Evolutionary conservation across 53 echinoderm and acorn worm species (phyloP).

Genomic region (Pentamera pediparva): DNA sequence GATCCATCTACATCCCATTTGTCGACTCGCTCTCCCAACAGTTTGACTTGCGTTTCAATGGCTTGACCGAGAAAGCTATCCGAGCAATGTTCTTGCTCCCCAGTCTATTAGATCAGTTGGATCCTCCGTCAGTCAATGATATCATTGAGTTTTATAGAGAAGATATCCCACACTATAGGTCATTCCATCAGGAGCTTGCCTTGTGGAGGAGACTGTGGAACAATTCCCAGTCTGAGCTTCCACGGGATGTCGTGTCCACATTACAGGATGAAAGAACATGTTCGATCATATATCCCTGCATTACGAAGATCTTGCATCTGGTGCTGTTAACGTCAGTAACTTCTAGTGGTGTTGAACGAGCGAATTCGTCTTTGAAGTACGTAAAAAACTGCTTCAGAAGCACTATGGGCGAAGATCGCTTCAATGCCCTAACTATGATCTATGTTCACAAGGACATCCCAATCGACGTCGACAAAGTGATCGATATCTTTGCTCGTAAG

Average conservation of each 20-base stretch:
- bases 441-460: not conserved
- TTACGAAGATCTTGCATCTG: not conserved
- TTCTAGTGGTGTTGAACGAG: not conserved
- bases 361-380: not conserved
- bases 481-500: not conserved
- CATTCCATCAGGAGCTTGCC: too few relatives aligned
- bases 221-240: not conserved
- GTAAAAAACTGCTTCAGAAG: not conserved
- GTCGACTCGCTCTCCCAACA: slow-evolving; percentile 16
- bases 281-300: not conserved
- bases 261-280: not conserved
- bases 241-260: not conserved
- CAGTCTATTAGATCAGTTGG: not conserved
- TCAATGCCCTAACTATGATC: not conserved
- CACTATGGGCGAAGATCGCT: not conserved
- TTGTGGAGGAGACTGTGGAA: not conserved
- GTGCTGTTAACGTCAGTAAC: not conserved
- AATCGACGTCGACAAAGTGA: not conserved
- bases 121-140: not conserved
- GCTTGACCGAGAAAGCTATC: not conserved
- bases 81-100: not conserved
- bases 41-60: slow-evolving; percentile 10
- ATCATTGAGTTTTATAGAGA: not conserved
- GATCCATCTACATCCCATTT: slow-evolving; percentile 11
- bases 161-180: too few relatives aligned